phyloP scores from a whole-genome alignment of 2,888 invertebrate species.

The Drosophila gaucha region DNA sequence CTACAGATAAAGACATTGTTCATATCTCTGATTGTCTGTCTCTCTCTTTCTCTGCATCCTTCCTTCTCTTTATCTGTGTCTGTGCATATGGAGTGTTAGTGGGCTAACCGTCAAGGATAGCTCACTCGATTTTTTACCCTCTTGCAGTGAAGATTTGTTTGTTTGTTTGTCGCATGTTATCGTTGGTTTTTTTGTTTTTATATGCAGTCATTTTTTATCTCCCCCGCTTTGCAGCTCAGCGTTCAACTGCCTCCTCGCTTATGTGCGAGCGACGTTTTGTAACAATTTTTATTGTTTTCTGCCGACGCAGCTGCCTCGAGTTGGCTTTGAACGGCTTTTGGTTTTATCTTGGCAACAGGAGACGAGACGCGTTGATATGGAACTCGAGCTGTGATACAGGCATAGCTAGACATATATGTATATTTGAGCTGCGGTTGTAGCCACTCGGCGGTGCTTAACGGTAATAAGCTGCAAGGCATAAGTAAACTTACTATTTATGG shows the following conservation, averaged over 20 bases:
- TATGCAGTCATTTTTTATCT: constrained; percentile 68
- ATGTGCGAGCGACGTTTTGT: constrained; percentile 66
- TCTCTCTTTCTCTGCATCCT: too few species aligned
- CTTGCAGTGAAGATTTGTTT: constrained; percentile 51
- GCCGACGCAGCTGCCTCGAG: constrained; percentile 43
- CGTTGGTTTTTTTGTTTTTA: constrained; percentile 61
- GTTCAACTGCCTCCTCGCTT: constrained; percentile 39
- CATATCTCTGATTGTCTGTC: constrained; percentile 45
- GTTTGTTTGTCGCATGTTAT: constrained; percentile 74
- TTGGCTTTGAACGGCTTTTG: constrained; percentile 50
- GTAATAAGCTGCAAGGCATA: constrained; percentile 27
- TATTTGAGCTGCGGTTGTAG: constrained; percentile 16
- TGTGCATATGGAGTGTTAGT: constrained; percentile 13
- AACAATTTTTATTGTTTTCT: constrained; percentile 77
- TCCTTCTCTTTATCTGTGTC: background rate
- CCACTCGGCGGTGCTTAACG: constrained; percentile 16
- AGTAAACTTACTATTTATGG: constrained; percentile 19
- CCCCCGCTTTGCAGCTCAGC: constrained; percentile 2
- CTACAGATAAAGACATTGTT: constrained; percentile 64
- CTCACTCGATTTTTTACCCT: constrained; percentile 54
- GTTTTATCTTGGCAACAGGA: constrained; percentile 44
- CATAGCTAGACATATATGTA: constrained; percentile 15
- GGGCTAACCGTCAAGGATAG: constrained; percentile 56
- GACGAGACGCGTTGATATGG: constrained; percentile 20
- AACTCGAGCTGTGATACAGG: constrained; percentile 12